Base-by-base conservation (phyloP, 1,140 invertebrate genomes). In the Odontomachus brunneus region DNA sequence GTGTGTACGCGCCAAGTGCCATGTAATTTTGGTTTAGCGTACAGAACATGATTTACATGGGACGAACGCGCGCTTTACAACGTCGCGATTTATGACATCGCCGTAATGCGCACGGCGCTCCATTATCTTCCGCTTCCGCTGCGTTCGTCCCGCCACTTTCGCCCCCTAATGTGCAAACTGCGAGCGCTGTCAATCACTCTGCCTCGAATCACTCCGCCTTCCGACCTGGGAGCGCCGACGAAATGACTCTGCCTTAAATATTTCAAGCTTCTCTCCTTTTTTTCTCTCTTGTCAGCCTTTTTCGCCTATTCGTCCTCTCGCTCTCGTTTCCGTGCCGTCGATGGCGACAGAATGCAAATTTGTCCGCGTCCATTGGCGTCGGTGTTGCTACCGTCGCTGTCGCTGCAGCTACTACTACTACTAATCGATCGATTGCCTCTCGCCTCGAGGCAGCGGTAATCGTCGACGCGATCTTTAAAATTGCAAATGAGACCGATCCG, bases 41-140 rank as follows among this genome's bases (percentile, higher is more conserved):
- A 57, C 71, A 71, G 69, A 80, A 80, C 33, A 26, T 80, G 75
- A 80, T 80, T 80, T 80, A 80, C 65, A 69, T 38, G 65, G 65
- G 33, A 80, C 51, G 75, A 78, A 78, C 51, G 75, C 48, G 26
- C 59, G 74, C 44, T 76, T 44, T 44, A 44, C 38, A 44, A 38
- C 75, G 65, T 71, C 75, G 33, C 75, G 75, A 80, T 80, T 80
- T 80, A 80, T 80, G 75, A 80, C 65, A 71, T 80, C 75, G 22
- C 51, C 29, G 29, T 78, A 69, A 69, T 38, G 75, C 51, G 75
- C 44, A 80, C 75, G 69, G 65, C 65, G 75, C 57, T 69, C 75
- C 75, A 80, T 80, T 80, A 80, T 80, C 75, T 80, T 71, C 75
- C 75, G 75, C 65, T 80, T 80, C 75, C 75, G 75, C 24, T 67